These are phyloP conservation scores for Rhombomys opimus DNA, from an alignment of 2,113 vertebrate genomes.

Conservation along the genomic window DNA sequence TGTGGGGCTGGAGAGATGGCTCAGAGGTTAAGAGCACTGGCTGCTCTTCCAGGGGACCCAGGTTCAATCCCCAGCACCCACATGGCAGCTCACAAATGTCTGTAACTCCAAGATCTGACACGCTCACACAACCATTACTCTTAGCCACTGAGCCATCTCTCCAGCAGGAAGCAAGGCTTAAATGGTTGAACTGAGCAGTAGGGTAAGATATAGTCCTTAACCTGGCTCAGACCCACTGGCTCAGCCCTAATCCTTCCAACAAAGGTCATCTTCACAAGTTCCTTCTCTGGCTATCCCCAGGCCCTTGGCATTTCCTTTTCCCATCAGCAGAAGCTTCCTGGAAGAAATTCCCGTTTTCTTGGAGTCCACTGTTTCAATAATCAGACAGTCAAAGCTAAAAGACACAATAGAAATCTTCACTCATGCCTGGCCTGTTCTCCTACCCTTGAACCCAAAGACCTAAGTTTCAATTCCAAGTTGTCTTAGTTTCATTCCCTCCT, in stretches of 20 bases:
- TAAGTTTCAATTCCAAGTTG: slow-evolving; percentile 6
- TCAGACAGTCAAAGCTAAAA: background rate
- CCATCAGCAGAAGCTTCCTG: background rate
- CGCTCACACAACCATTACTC: background rate
- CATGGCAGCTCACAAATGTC: too few relatives aligned
- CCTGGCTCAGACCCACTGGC: background rate
- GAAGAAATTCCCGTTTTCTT: background rate
- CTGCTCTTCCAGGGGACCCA: too few relatives aligned
- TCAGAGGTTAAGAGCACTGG: too few relatives aligned
- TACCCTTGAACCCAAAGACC: background rate
- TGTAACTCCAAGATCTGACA: too few relatives aligned
- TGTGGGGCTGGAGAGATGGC: too few relatives aligned
- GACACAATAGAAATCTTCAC: background rate
- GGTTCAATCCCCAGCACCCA: too few relatives aligned
- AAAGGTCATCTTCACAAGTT: background rate
- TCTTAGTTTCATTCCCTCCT: background rate
- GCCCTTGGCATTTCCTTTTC: background rate
- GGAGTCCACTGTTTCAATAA: background rate
- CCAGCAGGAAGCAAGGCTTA: background rate
- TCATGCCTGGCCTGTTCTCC: background rate
- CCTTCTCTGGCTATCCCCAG: too few relatives aligned
- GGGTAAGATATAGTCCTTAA: background rate
- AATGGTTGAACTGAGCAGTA: background rate
- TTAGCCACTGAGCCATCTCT: background rate
- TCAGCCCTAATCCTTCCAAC: background rate